Evolutionary conservation across 2,888 invertebrate species (phyloP).

Genomic region (Chirona hameri): DNA sequence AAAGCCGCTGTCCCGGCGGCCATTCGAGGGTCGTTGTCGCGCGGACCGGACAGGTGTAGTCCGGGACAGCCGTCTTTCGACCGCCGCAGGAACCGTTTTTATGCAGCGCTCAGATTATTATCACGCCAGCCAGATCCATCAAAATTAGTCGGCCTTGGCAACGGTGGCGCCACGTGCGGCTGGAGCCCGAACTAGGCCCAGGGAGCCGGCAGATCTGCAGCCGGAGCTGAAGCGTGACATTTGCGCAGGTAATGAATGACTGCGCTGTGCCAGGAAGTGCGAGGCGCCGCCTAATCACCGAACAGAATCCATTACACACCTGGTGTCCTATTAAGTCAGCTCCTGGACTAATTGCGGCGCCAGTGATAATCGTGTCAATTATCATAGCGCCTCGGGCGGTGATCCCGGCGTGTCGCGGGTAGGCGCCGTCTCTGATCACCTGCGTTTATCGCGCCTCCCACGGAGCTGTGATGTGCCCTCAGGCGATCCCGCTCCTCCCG

Average conservation of each 20-base stretch:
- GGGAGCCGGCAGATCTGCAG: not conserved
- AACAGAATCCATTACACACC: not conserved
- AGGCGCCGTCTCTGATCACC: too few species aligned
- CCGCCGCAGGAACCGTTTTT: not conserved
- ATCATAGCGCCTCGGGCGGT: too few species aligned
- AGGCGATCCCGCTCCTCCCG: too few species aligned
- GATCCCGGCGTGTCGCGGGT: too few species aligned
- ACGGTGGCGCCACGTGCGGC: not conserved
- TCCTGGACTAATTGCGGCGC: not conserved
- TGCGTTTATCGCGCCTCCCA: too few species aligned
- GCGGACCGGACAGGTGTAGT: not conserved
- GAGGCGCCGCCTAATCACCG: not conserved
- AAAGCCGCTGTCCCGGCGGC: not conserved
- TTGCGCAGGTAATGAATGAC: not conserved
- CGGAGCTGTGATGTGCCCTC: too few species aligned
- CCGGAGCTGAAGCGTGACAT: too few species aligned
- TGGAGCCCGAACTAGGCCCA: not conserved
- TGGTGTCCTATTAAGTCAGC: not conserved
- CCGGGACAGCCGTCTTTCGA: not conserved
- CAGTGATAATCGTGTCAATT: not conserved
- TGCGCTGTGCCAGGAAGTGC: not conserved
- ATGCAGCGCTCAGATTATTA: not conserved
- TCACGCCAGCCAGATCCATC: not conserved
- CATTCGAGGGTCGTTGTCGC: not conserved
- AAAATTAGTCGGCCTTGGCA: not conserved